phyloP scores from a whole-genome alignment of 1,140 invertebrate species.

The Cotesia chilonis region DNA sequence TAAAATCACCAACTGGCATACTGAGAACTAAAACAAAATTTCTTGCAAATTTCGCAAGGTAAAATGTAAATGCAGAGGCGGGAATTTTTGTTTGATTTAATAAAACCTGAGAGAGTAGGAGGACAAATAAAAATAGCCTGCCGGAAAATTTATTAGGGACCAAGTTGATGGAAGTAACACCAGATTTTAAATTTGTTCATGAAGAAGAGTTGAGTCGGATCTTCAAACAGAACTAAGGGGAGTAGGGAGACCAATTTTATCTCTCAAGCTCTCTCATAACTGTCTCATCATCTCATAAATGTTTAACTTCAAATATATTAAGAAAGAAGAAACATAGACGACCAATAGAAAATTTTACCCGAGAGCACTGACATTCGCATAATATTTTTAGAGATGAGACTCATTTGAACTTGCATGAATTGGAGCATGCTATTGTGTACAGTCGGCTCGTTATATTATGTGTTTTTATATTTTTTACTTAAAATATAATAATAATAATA shows the following conservation, averaged over 20 bases:
- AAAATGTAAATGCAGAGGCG: conserved; percentile 1
- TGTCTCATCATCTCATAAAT: background rate
- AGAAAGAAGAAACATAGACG: too few relatives aligned
- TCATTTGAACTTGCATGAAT: conserved; percentile 19
- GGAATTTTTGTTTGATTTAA: background rate
- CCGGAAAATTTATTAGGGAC: conserved; percentile 2
- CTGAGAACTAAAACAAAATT: conserved; percentile 24
- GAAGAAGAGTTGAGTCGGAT: conserved; percentile 17
- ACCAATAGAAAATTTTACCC: too few relatives aligned
- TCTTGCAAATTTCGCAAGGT: conserved; percentile 36
- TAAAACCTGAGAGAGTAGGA: conserved; percentile 25
- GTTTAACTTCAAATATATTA: background rate
- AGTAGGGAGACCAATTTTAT: conserved; percentile 35
- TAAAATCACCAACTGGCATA: conserved; percentile 10
- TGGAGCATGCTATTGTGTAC: conserved; percentile 21
- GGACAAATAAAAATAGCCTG: conserved; percentile 37
- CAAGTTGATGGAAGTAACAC: background rate
- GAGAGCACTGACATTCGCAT: conserved; percentile 32
- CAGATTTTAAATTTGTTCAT: conserved; percentile 4
- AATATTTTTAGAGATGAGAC: conserved; percentile 31
- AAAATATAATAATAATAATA: conserved; percentile 8
- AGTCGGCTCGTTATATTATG: background rate
- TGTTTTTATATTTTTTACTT: conserved; percentile 2
- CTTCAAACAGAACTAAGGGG: conserved; percentile 28
- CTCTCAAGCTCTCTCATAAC: conserved; percentile 10